phyloP scores from a whole-genome alignment of 1,140 invertebrate species.

The Rhagoletis pomonella region DNA sequence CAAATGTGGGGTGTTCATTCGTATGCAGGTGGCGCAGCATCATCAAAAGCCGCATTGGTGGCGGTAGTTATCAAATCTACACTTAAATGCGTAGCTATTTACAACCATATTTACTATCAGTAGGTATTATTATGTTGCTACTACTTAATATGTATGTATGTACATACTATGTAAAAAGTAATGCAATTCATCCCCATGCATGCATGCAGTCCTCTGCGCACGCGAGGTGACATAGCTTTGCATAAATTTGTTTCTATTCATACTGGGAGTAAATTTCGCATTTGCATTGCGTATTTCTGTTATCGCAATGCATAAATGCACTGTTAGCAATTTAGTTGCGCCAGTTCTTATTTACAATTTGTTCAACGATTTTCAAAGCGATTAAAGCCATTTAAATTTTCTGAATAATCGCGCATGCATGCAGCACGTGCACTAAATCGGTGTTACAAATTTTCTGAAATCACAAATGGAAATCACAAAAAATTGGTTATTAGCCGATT shows the following conservation, averaged over 20 bases:
- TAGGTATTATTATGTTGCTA: too few relatives aligned
- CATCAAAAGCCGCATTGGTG: too few relatives aligned
- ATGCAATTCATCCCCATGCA: too few relatives aligned
- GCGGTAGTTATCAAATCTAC: too few relatives aligned
- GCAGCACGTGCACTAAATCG: not conserved
- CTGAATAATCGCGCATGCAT: not conserved
- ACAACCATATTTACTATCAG: too few relatives aligned
- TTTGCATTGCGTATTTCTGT: not conserved
- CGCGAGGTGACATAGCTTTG: not conserved
- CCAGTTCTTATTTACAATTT: not conserved
- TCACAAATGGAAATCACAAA: too few relatives aligned
- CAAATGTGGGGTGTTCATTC: too few relatives aligned
- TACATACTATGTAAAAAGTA: not conserved
- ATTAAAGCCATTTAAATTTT: not conserved
- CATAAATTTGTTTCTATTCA: not conserved
- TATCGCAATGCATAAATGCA: not conserved
- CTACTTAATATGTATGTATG: not conserved
- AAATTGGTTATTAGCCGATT: too few relatives aligned
- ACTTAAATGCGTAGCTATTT: not conserved
- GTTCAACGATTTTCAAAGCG: not conserved
- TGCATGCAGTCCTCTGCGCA: too few relatives aligned
- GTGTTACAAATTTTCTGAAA: too few relatives aligned
- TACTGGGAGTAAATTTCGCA: not conserved
- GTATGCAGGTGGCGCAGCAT: too few relatives aligned
- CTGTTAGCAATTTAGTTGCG: not conserved